Evolutionary conservation across 1,140 invertebrate genomes (phyloP), one percentile per base, ranked within the genome.

Genomic region (Temnothorax nylanderi): DNA sequence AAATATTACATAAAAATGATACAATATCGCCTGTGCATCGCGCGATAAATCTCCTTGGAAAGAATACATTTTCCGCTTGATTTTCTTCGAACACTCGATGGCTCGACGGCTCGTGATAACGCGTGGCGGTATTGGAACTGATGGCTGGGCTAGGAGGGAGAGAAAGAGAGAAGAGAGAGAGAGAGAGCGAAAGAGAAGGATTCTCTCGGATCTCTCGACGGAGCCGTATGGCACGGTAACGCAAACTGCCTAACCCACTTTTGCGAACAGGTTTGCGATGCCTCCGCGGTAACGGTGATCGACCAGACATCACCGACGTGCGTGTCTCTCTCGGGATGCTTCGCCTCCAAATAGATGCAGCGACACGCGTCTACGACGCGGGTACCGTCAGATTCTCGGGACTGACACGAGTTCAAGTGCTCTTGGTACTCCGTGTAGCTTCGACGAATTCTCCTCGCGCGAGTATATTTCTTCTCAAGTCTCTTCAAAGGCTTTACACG

Each of bases 241-340:
- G 82, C 87, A 84, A 89, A 86, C 92, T 92, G 85, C 86, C 92
- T 95, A 95, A 94, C 94, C 94, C 91, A 95, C 94, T 95, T 95
- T 91, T 91, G 80, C 91, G 90, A 95, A 95, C 94, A 94, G 94
- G 94, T 94, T 95, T 94, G 85, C 86, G 81, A 85, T 91, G 90
- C 91, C 85, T 88, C 91, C 84, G 85, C 85, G 64, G 89, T 94
- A 94, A 94, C 94, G 93, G 94, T 94, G 91, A 94, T 94, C 89
- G 91, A 88, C 89, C 93, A 91, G 91, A 90, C 91, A 92, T 88
- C 84, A 87, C 87, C 82, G 56, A 88, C 75, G 71, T 74, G 47
- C n/a, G 85, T 81, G 26, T 2, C n/a, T n/a, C n/a, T n/a, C n/a
- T n/a, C 64, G 74, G 32, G 87, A 89, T 82, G 54, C 56, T 85